A percentile compares a stretch with the other conserved stretches of the same genome.
Conservation (phyloP, 1,140 invertebrate genomes). For the Conus ventricosus region DNA sequence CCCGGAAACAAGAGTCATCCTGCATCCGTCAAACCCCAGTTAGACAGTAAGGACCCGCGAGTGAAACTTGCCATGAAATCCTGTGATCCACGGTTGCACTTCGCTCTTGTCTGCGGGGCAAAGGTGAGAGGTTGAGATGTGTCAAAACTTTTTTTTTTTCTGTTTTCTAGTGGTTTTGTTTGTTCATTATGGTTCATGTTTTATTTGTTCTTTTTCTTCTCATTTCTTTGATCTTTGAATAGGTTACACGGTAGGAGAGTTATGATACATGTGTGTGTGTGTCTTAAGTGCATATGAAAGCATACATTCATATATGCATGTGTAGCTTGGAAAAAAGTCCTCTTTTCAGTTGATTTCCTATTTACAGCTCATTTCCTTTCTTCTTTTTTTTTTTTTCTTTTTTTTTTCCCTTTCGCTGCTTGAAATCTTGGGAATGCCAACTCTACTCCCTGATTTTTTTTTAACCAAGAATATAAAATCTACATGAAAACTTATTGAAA, state of each 20-base stretch:
- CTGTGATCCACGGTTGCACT: constrained; percentile 75
- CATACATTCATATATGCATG: neutral
- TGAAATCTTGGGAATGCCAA: no score
- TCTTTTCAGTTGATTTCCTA: no score
- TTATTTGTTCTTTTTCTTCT: neutral
- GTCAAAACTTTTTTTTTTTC: neutral
- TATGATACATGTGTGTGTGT: neutral
- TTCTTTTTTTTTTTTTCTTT: no score
- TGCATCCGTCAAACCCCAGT: constrained; percentile 65
- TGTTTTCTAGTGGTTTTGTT: neutral
- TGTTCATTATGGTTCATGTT: neutral
- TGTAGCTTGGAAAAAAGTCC: neutral
- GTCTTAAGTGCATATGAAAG: neutral
- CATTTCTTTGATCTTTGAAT: no score
- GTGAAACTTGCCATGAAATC: constrained; percentile 63
- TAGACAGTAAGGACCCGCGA: constrained; percentile 68
- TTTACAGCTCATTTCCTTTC: no score
- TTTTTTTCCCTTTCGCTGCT: no score
- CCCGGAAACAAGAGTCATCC: constrained; percentile 74
- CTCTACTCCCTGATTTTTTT: no score
- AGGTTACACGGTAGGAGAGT: no score
- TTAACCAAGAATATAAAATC: no score
- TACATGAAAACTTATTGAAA: no score
- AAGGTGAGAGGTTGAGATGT: constrained; percentile 58
- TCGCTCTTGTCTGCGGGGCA: constrained; percentile 75